These are phyloP conservation scores for Hydrotaea cyrtoneurina DNA, from an alignment of 2,888 invertebrate species.

Conservation along the genomic window DNA sequence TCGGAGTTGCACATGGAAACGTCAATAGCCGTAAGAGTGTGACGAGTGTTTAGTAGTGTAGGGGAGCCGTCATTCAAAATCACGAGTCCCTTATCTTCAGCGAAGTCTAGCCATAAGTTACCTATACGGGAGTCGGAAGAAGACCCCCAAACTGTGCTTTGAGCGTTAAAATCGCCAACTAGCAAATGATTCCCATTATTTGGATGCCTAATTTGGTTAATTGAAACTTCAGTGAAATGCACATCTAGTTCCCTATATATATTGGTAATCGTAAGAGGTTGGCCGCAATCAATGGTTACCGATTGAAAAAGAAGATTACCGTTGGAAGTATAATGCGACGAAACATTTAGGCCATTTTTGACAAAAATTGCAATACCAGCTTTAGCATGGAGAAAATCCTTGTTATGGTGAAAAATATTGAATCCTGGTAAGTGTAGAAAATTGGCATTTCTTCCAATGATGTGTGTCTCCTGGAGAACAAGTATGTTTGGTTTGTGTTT, in stretches of 20 bases:
- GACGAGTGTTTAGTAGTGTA: slow-evolving; percentile 20
- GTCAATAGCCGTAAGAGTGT: slow-evolving; percentile 39
- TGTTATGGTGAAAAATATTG: slow-evolving; percentile 26
- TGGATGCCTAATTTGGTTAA: not conserved
- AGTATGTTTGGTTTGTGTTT: slow-evolving; percentile 14
- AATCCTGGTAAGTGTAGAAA: slow-evolving; percentile 17
- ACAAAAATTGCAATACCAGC: not conserved
- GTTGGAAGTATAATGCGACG: too few species aligned
- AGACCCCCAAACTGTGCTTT: not conserved
- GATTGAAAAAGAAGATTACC: too few species aligned
- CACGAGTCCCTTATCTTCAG: not conserved
- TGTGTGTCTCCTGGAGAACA: slow-evolving; percentile 41
- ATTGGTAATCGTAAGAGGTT: not conserved
- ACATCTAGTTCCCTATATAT: not conserved
- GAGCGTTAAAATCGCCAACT: too few species aligned
- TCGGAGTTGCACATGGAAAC: slow-evolving; percentile 30
- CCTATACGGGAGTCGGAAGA: not conserved
- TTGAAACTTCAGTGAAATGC: not conserved
- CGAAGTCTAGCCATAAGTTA: not conserved
- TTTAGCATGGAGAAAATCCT: slow-evolving; percentile 16
- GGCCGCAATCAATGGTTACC: too few species aligned
- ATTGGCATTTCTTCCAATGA: slow-evolving; percentile 7
- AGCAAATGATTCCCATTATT: too few species aligned
- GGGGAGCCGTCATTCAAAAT: slow-evolving; percentile 10
- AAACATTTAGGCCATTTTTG: too few species aligned